phyloP scores from a whole-genome alignment of 2,888 invertebrate genomes.

The Pherbina coryleti region DNA sequence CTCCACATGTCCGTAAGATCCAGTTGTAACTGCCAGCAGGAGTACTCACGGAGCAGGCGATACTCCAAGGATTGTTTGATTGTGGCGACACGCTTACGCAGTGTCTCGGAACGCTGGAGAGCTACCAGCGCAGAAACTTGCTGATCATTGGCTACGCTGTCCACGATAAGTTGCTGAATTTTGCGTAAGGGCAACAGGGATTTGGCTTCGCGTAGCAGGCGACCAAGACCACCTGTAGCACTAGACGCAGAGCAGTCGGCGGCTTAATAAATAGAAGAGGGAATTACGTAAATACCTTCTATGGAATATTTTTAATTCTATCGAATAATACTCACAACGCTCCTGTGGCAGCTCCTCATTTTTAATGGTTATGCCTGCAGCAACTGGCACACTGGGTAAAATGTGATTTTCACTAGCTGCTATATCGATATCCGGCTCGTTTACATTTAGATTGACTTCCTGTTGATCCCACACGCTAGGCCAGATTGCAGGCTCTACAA shows the following conservation, averaged over 20 bases:
- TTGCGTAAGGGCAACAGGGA: slow-evolving; percentile 51
- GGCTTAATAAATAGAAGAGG: background rate
- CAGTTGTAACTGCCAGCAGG: slow-evolving; percentile 54
- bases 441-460: too few species aligned
- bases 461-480: background rate
- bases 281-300: background rate
- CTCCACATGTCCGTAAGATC: slow-evolving; percentile 49
- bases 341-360: background rate
- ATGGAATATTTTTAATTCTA: background rate
- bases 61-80: slow-evolving; percentile 50
- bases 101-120: slow-evolving; percentile 48
- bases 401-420: too few species aligned
- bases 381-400: too few species aligned
- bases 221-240: slow-evolving; percentile 44
- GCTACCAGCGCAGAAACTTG: slow-evolving; percentile 50
- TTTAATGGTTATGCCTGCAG: background rate
- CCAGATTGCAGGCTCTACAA: background rate
- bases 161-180: slow-evolving; percentile 51
- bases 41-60: slow-evolving; percentile 49
- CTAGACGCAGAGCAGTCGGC: slow-evolving; percentile 36
- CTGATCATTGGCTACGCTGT: slow-evolving; percentile 52
- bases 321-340: background rate
- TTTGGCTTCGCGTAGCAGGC: slow-evolving; percentile 52
- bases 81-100: slow-evolving; percentile 40
- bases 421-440: too few species aligned